Base-by-base conservation (phyloP, 2,888 invertebrate genomes). In the Orthosia cruda region DNA sequence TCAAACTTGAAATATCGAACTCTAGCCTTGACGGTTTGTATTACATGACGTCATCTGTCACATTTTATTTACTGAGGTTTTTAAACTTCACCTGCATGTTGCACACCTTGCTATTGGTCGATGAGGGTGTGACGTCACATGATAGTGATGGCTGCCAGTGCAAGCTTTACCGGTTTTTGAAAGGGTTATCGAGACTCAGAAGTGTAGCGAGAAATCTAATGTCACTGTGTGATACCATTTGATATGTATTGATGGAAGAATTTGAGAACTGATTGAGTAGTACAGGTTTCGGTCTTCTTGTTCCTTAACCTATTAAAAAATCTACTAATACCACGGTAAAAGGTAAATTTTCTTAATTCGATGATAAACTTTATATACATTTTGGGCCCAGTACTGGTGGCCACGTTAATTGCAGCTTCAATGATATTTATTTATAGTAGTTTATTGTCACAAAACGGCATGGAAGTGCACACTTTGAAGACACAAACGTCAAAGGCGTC, bases 1-100 rank as follows among this genome's bases (percentile, higher is more conserved):
- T 67, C 62, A 83, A 80, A 83, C 73, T 79, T 73, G 66, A 81
- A 77, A 83, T 81, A 83, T 78, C 83, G 67, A 80, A 80, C 68
- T 57, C 40, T 62, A 83, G 50, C 81, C 81, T 81, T 81, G 81
- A 72, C 62, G 55, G 40, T 83, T 77, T 71, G 65, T 57, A 78
- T 78, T 52, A 49, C 20, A 52, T 83, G 83, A 83, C 79, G 83
- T 78, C 68, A 68, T 65, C 57, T 83, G 79, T 81, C 83, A 68
- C 68, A 66, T 65, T 63, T 40, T n/a, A 40, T 72, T 52, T 62
- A 47, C 52, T 55, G 11, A 74, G 20, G 45, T 77, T 82, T 82
- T 80, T 70, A 62, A 70, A 62, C 70, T 66, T 62, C 70, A 77
- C 83, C 65, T 82, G 82, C 70, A 77, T 50, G 55, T 9, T 4